Percentiles rank a stretch among this genome's conserved stretches.
These are phyloP conservation scores for Pemphigus obesinymphae DNA, from an alignment of 1,140 invertebrate genomes.

Conservation along the genomic window DNA sequence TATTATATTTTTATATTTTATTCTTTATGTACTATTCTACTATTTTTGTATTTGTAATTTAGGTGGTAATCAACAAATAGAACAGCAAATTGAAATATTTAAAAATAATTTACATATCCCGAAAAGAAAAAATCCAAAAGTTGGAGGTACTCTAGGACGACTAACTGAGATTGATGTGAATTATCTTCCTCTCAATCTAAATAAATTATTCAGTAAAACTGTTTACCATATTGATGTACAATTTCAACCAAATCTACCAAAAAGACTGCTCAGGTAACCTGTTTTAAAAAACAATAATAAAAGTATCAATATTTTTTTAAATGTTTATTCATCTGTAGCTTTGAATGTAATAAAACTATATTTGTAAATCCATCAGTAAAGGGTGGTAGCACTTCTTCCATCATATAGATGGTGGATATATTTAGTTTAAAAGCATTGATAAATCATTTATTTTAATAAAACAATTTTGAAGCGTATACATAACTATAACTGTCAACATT, in stretches of 20 bases:
- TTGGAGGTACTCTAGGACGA: conserved; percentile 52
- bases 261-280: conserved; percentile 51
- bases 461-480: no score
- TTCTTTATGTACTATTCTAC: background rate
- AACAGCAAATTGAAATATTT: background rate
- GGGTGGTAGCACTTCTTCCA: no score
- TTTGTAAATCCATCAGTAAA: no score
- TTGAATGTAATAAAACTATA: no score
- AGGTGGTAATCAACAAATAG: background rate
- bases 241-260: conserved; percentile 55
- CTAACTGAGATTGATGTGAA: conserved; percentile 55
- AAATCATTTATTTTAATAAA: no score
- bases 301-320: background rate
- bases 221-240: conserved; percentile 56
- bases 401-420: no score
- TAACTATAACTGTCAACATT: no score
- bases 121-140: background rate
- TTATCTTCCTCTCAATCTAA: conserved; percentile 55
- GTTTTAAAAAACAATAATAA: conserved; percentile 1
- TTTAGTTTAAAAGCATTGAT: no score
- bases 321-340: no score
- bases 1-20: no score
- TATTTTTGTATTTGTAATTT: background rate
- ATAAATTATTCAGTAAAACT: conserved; percentile 50
- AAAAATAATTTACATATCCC: background rate